phyloP scores from a whole-genome alignment of 2,888 invertebrate genomes.

The Trissonchulus latispiculum region DNA sequence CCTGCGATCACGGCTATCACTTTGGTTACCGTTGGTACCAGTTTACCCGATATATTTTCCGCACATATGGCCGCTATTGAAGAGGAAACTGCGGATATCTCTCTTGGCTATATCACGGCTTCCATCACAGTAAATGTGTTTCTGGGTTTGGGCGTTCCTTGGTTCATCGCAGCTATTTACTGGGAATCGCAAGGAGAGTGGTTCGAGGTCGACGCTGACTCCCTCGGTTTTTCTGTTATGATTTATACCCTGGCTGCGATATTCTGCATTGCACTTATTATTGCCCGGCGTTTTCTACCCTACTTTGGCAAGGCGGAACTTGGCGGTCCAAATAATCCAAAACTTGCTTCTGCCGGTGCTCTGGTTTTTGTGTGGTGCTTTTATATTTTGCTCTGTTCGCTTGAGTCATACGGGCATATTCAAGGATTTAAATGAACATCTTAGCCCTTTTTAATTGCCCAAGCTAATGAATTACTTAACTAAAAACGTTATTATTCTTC shows the following conservation, averaged over 20 bases:
- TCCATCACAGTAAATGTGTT: slow-evolving; percentile 56
- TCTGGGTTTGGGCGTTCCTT: slow-evolving; percentile 54
- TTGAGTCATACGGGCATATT: slow-evolving; percentile 36
- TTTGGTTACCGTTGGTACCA: slow-evolving; percentile 53
- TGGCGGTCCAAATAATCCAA: slow-evolving; percentile 48
- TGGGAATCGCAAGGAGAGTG: slow-evolving; percentile 44
- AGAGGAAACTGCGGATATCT: slow-evolving; percentile 54
- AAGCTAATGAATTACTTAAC: too few species aligned
- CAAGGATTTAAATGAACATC: too few species aligned
- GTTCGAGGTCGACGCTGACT: slow-evolving; percentile 45
- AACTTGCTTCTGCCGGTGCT: slow-evolving; percentile 43
- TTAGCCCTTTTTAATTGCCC: too few species aligned
- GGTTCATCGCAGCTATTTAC: slow-evolving; percentile 50
- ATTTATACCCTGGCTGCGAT: slow-evolving; percentile 50
- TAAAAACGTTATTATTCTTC: too few species aligned
- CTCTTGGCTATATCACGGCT: slow-evolving; percentile 55
- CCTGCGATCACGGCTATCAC: slow-evolving; percentile 52
- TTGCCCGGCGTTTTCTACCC: slow-evolving; percentile 47
- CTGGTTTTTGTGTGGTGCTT: slow-evolving; percentile 49
- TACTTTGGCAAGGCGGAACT: slow-evolving; percentile 51
- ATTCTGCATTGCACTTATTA: slow-evolving; percentile 47
- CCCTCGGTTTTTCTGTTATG: slow-evolving; percentile 50
- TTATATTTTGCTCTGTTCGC: slow-evolving; percentile 49
- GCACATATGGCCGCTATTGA: slow-evolving; percentile 49
- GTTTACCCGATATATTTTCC: slow-evolving; percentile 54